A percentile compares a stretch with the other conserved stretches of the same genome.
These are phyloP conservation scores for Cheilosia pagana DNA, from an alignment of 2,888 invertebrate species.

Conservation along the genomic window DNA sequence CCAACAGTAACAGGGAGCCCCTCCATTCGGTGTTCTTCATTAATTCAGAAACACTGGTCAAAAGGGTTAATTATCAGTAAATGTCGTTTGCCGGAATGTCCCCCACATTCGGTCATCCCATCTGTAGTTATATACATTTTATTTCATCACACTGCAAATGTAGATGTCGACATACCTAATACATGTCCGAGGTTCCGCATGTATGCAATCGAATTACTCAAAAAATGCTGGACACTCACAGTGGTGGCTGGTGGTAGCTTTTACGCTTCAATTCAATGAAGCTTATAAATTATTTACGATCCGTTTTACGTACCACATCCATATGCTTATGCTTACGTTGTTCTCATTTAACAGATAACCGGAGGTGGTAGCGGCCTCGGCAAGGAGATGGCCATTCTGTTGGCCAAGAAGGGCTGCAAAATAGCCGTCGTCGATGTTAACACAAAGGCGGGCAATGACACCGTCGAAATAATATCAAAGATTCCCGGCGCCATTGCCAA, in stretches of 20 bases:
- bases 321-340: neutral
- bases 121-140: slow-evolving; percentile 18
- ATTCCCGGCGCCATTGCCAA: slow-evolving; percentile 81
- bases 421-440: slow-evolving; percentile 83
- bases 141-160: neutral
- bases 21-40: slow-evolving; percentile 46
- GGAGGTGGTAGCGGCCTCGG: slow-evolving; percentile 84
- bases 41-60: slow-evolving; percentile 70
- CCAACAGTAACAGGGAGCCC: too few species aligned
- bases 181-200: neutral
- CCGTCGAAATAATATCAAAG: slow-evolving; percentile 80
- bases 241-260: slow-evolving; percentile 36
- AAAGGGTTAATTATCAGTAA: slow-evolving; percentile 72
- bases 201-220: slow-evolving; percentile 37
- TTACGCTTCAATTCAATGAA: slow-evolving; percentile 47
- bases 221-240: neutral
- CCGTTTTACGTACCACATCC: slow-evolving; percentile 9
- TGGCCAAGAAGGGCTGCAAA: slow-evolving; percentile 83
- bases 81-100: slow-evolving; percentile 37
- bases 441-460: slow-evolving; percentile 81
- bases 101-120: slow-evolving; percentile 9
- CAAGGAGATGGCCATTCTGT: slow-evolving; percentile 82
- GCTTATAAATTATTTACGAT: slow-evolving; percentile 63
- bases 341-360: slow-evolving; percentile 80
- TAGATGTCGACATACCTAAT: neutral